Evolutionary conservation across 2,888 invertebrate genomes (phyloP).

Genomic region (Apantesis nais): DNA sequence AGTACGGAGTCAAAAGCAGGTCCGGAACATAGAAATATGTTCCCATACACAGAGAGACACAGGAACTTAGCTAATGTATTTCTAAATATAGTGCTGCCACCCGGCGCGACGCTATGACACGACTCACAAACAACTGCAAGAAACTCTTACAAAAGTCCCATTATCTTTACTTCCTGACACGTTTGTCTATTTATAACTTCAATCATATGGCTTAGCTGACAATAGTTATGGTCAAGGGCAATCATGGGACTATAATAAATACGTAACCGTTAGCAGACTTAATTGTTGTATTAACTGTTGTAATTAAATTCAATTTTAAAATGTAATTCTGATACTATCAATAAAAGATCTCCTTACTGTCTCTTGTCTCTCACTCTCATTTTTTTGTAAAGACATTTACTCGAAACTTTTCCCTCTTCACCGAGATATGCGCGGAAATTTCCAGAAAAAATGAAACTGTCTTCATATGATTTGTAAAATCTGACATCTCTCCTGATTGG

Average conservation of each 20-base stretch:
- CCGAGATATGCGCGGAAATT: too few relatives aligned
- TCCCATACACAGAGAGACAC: constrained; percentile 43
- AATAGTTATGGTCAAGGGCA: constrained; percentile 4
- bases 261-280: background rate
- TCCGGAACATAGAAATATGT: constrained; percentile 1
- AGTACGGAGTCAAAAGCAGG: background rate
- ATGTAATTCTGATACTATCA: background rate
- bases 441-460: too few relatives aligned
- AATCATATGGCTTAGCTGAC: background rate
- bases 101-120: constrained; percentile 54
- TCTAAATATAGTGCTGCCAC: constrained; percentile 59
- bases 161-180: constrained; percentile 23
- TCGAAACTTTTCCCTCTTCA: background rate
- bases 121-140: constrained; percentile 49
- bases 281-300: background rate
- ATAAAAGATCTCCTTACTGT: too few relatives aligned
- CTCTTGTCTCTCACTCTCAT: too few relatives aligned
- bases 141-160: constrained; percentile 31
- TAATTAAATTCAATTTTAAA: background rate
- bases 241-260: background rate
- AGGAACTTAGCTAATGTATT: constrained; percentile 64
- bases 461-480: too few relatives aligned
- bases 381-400: background rate
- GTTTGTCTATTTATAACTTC: constrained; percentile 7
- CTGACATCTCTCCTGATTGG: too few relatives aligned